Evolutionary conservation across 2,797 vertebrate genomes (phyloP), one percentile per base, ranked within the genome.

Genomic region (Silurus aristotelis): DNA sequence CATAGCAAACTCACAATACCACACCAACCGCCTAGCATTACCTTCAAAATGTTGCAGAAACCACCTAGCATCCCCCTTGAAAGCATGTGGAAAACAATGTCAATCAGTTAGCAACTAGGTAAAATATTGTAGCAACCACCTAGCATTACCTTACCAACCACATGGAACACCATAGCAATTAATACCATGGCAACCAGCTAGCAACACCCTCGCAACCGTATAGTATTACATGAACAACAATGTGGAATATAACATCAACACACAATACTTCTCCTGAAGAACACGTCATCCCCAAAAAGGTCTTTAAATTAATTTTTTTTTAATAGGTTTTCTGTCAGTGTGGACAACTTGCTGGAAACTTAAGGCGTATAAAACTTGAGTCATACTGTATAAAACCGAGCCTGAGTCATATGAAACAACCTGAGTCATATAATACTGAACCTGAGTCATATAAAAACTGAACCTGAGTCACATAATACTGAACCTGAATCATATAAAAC

Each of bases 301-400:
- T 58, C 14, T 56, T 56, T 38, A 38, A 38, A 38, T 38, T 38
- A 4, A 38, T 4, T 38, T 38, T 38, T 38, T 38, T 38, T 31
- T 31, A 0, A 38, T 38, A 38, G 38, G 38, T 2, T 0, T 20
- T 61, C 19, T 61, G 17, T 70, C 72, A 72, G n/a, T 43, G 76
- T 82, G 61, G 55, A 87, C 48, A n/a, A n/a, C n/a, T n/a, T n/a
- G 38, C 43, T 77, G 86, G 64, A 13, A 77, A 38, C 38, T 38
- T 38, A 4, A 38, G 38, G 38, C 38, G 38, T 38, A 38, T 4
- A 38, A 38, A 38, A 38, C 38, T 38, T 38, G 38, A 38, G 38
- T 38, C 38, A 38, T 38, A 38, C 38, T 38, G 38, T 38, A 38
- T 4, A 38, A 38, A 38, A 38, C 38, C 38, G 38, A 38, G 38